Base-by-base conservation (phyloP, 2,113 vertebrate species). In the Nibea coibor region DNA sequence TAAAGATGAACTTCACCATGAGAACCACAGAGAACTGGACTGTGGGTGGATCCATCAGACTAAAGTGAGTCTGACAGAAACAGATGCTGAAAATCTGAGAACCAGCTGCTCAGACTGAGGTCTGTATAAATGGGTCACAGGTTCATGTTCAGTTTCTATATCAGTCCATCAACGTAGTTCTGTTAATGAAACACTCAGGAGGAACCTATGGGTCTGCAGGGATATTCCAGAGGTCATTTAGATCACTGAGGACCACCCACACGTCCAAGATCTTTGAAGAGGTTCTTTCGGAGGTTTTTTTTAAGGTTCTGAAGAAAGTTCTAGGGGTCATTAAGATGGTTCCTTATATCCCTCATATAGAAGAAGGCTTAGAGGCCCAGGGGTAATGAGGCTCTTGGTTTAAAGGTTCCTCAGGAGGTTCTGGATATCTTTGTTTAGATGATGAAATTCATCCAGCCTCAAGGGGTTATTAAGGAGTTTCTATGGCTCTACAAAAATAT, bases 31-130 rank as follows among this genome's bases (percentile, higher is more conserved):
- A 35, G 31, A 35, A 35, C 5, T 1, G 31, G 7, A 35, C 31
- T 35, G 31, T 35, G 31, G 31, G 6, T 35, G 31, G 31, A 17
- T 58, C 31, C 19, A 14, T 76, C 65, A 58, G 9, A 47, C 28
- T 20, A 31, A 71, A 81, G 57, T 81, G 65, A 39, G 2, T 65
- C 16, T 71, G 80, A 82, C 80, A 82, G 50, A 51, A 39, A 61
- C 54, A 76, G 72, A 76, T n/a, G 64, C 39, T 82, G 16, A 64
- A 50, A 61, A 31, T 4, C 26, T 53, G 7, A 20, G 14, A 16
- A 17, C 4, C 58, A 76, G 80, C 72, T 71, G 78, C n/a, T 66
- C 26, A 4, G 57, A 16, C 26, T 65, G 24, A 56, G 8, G 43
- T 4, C n/a, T 56, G 45, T 16, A 47, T 16, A 19, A 63, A n/a